phyloP scores from a whole-genome alignment of 2,113 vertebrate species.

The Centrocercus urophasianus region DNA sequence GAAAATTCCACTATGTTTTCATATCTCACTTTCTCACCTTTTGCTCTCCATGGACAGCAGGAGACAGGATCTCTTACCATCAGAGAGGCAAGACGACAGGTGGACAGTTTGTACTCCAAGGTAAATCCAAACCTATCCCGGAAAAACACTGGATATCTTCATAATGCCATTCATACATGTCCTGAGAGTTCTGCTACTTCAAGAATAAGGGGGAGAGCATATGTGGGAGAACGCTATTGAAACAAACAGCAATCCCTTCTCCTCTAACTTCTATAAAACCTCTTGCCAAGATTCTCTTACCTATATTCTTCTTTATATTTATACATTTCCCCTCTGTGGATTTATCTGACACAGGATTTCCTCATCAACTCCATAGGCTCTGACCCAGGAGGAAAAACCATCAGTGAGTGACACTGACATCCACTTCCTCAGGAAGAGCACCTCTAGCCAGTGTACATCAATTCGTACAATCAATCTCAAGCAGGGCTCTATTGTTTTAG shows the following conservation, averaged over 20 bases:
- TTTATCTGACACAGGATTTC: neutral
- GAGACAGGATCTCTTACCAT: neutral
- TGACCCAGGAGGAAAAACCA: neutral
- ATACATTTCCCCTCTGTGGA: neutral
- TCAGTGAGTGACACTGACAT: neutral
- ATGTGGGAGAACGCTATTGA: accelerated
- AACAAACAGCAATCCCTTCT: neutral
- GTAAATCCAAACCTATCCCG: neutral
- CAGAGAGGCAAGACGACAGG: neutral
- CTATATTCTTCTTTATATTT: neutral
- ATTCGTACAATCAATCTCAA: neutral
- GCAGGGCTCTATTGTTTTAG: neutral
- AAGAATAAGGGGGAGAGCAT: neutral
- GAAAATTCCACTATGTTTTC: neutral
- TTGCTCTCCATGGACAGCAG: neutral
- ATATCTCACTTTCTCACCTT: neutral
- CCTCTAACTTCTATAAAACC: neutral
- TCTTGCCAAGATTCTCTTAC: neutral
- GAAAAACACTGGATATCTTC: neutral
- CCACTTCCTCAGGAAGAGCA: neutral
- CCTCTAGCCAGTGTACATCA: neutral
- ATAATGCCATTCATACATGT: neutral
- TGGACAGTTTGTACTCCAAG: neutral
- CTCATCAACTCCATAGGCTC: neutral
- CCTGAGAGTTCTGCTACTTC: neutral